Evolutionary conservation across 2,888 invertebrate species (phyloP), one percentile per base, ranked within the genome.

Genomic region (Agapetus fuscipes): DNA sequence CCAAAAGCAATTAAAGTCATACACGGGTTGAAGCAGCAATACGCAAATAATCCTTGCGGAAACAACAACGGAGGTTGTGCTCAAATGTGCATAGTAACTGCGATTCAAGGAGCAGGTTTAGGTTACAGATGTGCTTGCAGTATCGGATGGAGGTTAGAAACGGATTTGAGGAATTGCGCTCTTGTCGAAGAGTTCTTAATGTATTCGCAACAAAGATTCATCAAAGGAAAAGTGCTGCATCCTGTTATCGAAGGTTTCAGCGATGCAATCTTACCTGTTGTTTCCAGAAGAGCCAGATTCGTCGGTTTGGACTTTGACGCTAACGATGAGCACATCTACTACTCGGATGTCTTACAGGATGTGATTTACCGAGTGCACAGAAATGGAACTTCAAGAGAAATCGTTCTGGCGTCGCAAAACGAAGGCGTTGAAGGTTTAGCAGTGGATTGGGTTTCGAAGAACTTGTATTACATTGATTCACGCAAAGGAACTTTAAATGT

Each of bases 391-490:
- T 77, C 83, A 0, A 75, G 82, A 16, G 90, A 91, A 62, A 91
- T 90, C 39, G 91, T 96, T 0, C 60, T 95, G 25, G 93, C 95
- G 1, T 93, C 93, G 1, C 94, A 95, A 58, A 95, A 96, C 56
- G 95, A 95, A 64, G 95, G 95, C 0, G 94, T 95, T 1, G 95
- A 96, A 66, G 94, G 95, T 0, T 65, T 96, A 39, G 91, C 94
- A 0, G 86, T 94, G 1, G 94, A 96, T 58, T 96, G 95, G 95
- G 89, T 86, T 0, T 83, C 93, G 0, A 91, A 93, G 59, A 94
- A 94, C 61, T 67, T 96, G 4, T 95, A 94, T 62, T 95, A 93
- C 60, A 94, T 96, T 37, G 94, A 95, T 57, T 88, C 91, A 9
- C 76, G 94, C 39, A 86, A 93, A 59, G 95, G 95, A 46, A 93